A percentile compares a stretch with the other conserved stretches of the same genome.
phyloP scores from a whole-genome alignment of 1,140 invertebrate genomes.

The Cydia amplana region DNA sequence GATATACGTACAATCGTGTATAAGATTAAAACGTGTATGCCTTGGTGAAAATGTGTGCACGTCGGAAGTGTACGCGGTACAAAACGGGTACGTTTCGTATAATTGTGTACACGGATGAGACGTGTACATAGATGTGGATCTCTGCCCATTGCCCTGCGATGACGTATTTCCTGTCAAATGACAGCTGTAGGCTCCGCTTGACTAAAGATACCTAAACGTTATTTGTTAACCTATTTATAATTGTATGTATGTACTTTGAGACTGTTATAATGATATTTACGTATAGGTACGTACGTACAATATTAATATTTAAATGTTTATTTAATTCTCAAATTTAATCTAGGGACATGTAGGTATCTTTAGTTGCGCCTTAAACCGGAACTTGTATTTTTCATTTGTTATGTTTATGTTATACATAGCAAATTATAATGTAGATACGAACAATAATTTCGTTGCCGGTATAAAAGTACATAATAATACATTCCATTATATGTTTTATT shows the following conservation, averaged over 20 bases:
- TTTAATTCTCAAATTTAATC: conserved; percentile 65
- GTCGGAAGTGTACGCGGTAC: neutral
- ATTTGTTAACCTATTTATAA: conserved; percentile 76
- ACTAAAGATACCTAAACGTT: conserved; percentile 55
- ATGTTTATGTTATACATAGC: conserved; percentile 45
- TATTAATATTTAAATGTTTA: conserved; percentile 73
- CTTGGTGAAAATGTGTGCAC: neutral
- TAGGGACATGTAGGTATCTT: conserved; percentile 57
- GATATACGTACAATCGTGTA: conserved; percentile 1
- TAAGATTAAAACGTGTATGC: conserved; percentile 3
- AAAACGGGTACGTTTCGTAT: conserved; percentile 10
- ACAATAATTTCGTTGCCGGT: conserved; percentile 45
- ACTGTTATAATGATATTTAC: conserved; percentile 76
- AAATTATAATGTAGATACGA: conserved; percentile 51
- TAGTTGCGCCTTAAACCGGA: conserved; percentile 52
- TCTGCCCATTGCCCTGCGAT: conserved; percentile 4
- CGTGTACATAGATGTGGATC: conserved; percentile 4
- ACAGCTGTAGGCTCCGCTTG: neutral
- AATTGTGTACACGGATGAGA: conserved; percentile 6
- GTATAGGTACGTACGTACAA: conserved; percentile 75
- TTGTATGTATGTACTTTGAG: conserved; percentile 78
- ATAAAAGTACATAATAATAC: conserved; percentile 53
- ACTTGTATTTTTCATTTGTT: conserved; percentile 49
- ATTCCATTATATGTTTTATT: conserved; percentile 45
- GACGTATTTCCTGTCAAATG: neutral